These are phyloP conservation scores for Lasioglossum pauxillum DNA, from an alignment of 2,888 invertebrate genomes.

Conservation along the genomic window DNA sequence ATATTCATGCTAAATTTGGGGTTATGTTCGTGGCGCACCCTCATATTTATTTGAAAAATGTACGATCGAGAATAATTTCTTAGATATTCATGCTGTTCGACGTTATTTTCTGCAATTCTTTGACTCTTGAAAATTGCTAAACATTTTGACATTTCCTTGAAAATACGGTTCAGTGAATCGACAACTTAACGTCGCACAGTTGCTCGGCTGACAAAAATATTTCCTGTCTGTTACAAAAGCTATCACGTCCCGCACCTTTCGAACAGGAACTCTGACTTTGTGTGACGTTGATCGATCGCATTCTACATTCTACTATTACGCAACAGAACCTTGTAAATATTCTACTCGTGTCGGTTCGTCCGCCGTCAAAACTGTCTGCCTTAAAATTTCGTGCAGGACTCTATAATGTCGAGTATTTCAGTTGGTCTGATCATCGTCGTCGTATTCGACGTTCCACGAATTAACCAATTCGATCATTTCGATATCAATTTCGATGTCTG, in stretches of 20 bases:
- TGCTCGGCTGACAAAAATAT: background rate
- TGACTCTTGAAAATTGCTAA: too few species aligned
- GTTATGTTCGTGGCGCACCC: too few species aligned
- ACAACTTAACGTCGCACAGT: background rate
- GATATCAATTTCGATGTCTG: background rate
- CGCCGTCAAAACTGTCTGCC: background rate
- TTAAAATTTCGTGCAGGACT: background rate
- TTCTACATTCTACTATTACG: background rate
- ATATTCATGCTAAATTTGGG: too few species aligned
- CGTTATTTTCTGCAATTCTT: background rate
- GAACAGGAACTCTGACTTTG: background rate
- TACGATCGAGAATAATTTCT: too few species aligned
- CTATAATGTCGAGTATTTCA: background rate
- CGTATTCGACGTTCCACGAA: background rate
- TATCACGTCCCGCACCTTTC: background rate
- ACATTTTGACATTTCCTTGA: too few species aligned
- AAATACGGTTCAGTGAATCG: too few species aligned
- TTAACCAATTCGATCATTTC: slow-evolving; percentile 5
- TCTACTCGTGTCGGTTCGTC: background rate
- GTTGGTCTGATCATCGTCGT: slow-evolving; percentile 20
- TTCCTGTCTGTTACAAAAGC: background rate
- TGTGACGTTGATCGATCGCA: background rate
- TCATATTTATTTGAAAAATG: too few species aligned
- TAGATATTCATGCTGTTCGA: too few species aligned
- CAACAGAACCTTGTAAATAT: background rate